Percentiles rank a stretch among this genome's conserved stretches.
Conservation (phyloP, 2,888 invertebrate genomes). For the Hirudinaria manillensis region DNA sequence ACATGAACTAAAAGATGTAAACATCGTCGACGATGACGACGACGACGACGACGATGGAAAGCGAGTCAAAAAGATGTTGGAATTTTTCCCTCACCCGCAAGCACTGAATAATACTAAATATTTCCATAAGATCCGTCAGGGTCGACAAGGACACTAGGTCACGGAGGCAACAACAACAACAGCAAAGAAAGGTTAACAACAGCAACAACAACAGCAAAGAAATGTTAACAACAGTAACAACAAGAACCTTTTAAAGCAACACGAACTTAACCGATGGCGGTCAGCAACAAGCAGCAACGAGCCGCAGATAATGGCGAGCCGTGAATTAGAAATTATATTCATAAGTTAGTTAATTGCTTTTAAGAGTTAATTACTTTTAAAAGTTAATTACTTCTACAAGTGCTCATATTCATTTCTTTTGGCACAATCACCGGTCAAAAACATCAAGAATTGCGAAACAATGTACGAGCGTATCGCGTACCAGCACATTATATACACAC, state of each 20-base stretch:
- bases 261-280: too few relatives aligned
- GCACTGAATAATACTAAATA: background rate
- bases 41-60: background rate
- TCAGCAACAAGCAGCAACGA: too few relatives aligned
- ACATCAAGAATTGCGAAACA: too few relatives aligned
- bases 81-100: background rate
- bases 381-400: too few relatives aligned
- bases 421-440: too few relatives aligned
- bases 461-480: too few relatives aligned
- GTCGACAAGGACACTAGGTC: background rate
- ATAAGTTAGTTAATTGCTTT: too few relatives aligned
- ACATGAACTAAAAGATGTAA: background rate
- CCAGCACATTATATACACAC: too few relatives aligned
- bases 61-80: slow-evolving; percentile 7
- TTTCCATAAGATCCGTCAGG: background rate
- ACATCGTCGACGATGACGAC: background rate
- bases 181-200: slow-evolving; percentile 6
- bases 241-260: background rate
- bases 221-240: background rate
- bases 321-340: too few relatives aligned
- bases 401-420: too few relatives aligned
- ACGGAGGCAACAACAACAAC: slow-evolving; percentile 23
- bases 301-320: too few relatives aligned
- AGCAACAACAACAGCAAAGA: background rate
- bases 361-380: too few relatives aligned